Base-by-base conservation (phyloP, 1,140 invertebrate genomes). In the Zophobas morio region DNA sequence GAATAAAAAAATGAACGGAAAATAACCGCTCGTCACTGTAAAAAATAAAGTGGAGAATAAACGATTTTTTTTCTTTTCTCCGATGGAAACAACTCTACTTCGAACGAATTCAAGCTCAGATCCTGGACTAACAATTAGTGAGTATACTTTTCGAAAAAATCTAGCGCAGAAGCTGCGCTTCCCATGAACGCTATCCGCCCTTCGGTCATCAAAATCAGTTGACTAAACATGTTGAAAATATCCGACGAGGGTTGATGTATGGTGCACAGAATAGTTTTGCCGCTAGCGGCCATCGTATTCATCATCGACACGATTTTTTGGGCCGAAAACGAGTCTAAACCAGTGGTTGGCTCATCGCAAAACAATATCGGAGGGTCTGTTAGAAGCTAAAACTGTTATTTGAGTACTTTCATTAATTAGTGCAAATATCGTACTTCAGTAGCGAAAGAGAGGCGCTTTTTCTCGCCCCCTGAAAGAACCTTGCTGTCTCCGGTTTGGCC, bases 191-290 rank as follows among this genome's bases (percentile, higher is more conserved):
- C 97, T 0, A 97, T 92, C 77, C 95, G 88, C 0, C 98, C 97
- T 86, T 98, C 95, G 8, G 96, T 94, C 77, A 99, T 85, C 0
- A 98, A 87, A 75, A 98, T 91, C 3, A 98, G 87, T 79, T 94
- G 92, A 83, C 97, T 92, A 86, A 99, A 99, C 86, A 96, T 89
- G 0, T 92, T 91, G 84, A 97, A 98, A 39, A 99, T 89, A 81
- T 97, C 94, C 0, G 95, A 96, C n/a, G 95, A 97, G 0, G 98
- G 98, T 86, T 99, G 98, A 87, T 99, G 98, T 80, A 99, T 99
- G 6, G 97, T 98, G 83, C 96, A 97, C 33, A 99, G 87, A 1
- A 99, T 93, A 0, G 96, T 98, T 82, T 95, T 94, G 32, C 95
- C 94, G 71, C 88, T 85, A 0, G 85, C 84, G 0, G 92, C 90